Evolutionary conservation across 2,888 invertebrate species (phyloP).

Genomic region (Melanophora roralis): DNA sequence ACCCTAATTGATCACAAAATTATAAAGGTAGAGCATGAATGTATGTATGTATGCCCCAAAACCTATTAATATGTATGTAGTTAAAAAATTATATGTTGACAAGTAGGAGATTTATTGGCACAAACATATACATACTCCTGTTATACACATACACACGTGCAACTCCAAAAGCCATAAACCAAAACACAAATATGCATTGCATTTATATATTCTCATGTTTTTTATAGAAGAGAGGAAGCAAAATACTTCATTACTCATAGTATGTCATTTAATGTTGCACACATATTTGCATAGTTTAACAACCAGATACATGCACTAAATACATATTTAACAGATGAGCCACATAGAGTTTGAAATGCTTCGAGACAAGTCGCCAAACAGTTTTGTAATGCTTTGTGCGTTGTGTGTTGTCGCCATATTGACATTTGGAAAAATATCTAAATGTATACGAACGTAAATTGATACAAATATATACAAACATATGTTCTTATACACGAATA

Average conservation of each 20-base stretch:
- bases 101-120: neutral
- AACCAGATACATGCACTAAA: conserved; percentile 48
- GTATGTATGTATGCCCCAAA: too few relatives aligned
- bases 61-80: too few relatives aligned
- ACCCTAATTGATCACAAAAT: conserved; percentile 73
- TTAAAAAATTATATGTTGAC: neutral
- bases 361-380: conserved; percentile 58
- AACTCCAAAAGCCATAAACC: neutral
- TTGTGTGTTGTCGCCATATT: conserved; percentile 61
- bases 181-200: neutral
- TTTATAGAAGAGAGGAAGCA: conserved; percentile 23
- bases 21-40: conserved; percentile 72
- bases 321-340: conserved; percentile 49
- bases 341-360: conserved; percentile 59
- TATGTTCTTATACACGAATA: neutral
- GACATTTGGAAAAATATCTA: conserved; percentile 58
- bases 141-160: neutral
- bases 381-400: conserved; percentile 59
- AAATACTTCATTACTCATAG: neutral
- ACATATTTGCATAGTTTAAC: conserved; percentile 33
- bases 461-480: conserved; percentile 23
- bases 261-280: conserved; percentile 48
- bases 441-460: conserved; percentile 19
- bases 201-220: conserved; percentile 13
- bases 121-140: too few relatives aligned